Base-by-base conservation (phyloP, 2,888 invertebrate species). In the Hydraecia micacea region DNA sequence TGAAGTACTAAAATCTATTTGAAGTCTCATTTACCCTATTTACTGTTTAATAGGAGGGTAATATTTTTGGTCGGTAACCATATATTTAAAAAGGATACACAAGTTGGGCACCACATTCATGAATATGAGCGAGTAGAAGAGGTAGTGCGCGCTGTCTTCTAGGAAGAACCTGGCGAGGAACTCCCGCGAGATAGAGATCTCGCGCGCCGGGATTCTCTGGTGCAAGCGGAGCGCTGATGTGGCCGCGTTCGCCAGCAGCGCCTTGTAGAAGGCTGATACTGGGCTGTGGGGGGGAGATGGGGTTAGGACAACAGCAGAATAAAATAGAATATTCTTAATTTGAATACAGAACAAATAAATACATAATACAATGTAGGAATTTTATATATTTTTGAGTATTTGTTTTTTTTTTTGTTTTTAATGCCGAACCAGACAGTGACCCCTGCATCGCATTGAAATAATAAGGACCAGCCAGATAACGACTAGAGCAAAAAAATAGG, bases 61-160 rank as follows among this genome's bases (percentile, higher is more conserved):
- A 60, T 60, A 2, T 7, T n/a, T 60, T 28, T 28, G 28, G 13
- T 28, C 5, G n/a, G 13, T 58, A n/a, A 58, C n/a, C 58, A 58
- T 13, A n/a, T 74, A 78, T 74, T 87, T 77, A 42, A 91, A 97
- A 98, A 98, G 98, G 98, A 98, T 98, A 99, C 99, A 97, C 87
- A 99, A 98, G 74, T 99, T 98, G 46, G 99, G 99, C 78, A 98
- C 97, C 58, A 98, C 98, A 94, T 98, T 99, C 91, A 99, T 97
- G 95, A 99, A 99, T 92, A 99, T 99, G 89, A 99, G 96, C 68
- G 99, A 99, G 95, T 98, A 99, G 96, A 99, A 98, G 86, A 99
- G 97, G 93, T 99, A 99, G 94, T 99, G 99, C 85, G 99, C 99
- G 90, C 99, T 99, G 96, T 99, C 99, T 95, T 99, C 99, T 42